phyloP scores from a whole-genome alignment of 2,113 vertebrate genomes.

The Larimichthys crocea region DNA sequence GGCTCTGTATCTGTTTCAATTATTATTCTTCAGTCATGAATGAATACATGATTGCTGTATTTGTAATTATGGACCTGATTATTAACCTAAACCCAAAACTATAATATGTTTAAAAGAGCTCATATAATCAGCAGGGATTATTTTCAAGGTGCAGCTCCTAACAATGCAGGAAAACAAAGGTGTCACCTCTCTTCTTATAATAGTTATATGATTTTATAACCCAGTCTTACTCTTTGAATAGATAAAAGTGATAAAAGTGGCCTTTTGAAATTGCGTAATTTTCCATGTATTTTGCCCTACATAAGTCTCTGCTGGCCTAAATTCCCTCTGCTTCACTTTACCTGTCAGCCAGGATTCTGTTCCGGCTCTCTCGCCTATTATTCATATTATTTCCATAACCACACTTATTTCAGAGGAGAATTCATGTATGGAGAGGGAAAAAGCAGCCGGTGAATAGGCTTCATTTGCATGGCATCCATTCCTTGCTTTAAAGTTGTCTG shows the following conservation, averaged over 20 bases:
- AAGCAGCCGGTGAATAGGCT: conserved; percentile 15
- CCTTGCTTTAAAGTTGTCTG: conserved; percentile 11
- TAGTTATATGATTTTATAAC: background rate
- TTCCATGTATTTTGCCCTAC: conserved; percentile 9
- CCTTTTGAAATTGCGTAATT: conserved; percentile 13
- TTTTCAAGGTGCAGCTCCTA: background rate
- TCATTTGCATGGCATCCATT: conserved; percentile 11
- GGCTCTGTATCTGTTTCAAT: background rate
- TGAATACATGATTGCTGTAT: background rate
- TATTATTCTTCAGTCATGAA: background rate
- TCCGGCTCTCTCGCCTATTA: conserved; percentile 33
- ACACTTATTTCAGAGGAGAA: conserved; percentile 28
- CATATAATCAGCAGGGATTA: background rate
- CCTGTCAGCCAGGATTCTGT: conserved; percentile 34
- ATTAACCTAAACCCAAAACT: conserved; percentile 4
- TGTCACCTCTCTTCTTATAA: background rate
- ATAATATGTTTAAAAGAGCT: background rate
- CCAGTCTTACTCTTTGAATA: background rate
- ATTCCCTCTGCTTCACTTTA: conserved; percentile 31
- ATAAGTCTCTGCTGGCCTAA: conserved; percentile 24
- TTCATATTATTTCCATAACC: conserved; percentile 43
- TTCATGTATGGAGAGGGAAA: background rate
- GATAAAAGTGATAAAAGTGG: background rate
- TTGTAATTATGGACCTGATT: background rate
- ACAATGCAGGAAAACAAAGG: conserved; percentile 5